Percentiles rank a stretch among this genome's conserved stretches.
Conservation (phyloP, 2,113 vertebrate genomes). For the Mungos mungo region DNA sequence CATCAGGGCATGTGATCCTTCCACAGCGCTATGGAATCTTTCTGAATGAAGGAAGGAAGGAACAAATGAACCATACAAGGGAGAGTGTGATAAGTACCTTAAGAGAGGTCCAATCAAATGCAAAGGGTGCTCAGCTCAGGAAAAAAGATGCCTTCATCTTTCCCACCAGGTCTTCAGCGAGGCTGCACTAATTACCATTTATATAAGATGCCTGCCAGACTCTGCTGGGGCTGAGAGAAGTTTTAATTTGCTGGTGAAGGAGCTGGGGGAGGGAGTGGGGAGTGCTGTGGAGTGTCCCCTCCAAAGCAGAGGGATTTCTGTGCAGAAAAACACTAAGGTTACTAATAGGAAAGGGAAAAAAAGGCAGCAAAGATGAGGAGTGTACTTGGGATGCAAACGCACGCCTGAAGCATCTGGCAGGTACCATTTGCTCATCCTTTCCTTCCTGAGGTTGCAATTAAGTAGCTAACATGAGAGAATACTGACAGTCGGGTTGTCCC, state of each 20-base stretch:
- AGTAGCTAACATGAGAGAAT: neutral
- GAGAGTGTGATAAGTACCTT: neutral
- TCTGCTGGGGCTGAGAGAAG: conserved; percentile 28
- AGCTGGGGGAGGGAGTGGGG: neutral
- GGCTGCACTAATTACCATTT: conserved; percentile 58
- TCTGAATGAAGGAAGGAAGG: neutral
- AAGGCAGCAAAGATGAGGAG: neutral
- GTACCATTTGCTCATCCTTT: neutral
- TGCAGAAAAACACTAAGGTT: neutral
- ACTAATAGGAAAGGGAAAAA: neutral
- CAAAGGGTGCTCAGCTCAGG: neutral
- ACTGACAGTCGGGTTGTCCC: neutral
- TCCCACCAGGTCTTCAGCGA: neutral
- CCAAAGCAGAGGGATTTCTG: conserved; percentile 15
- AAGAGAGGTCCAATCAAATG: neutral
- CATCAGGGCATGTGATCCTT: neutral
- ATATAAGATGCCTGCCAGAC: conserved; percentile 12
- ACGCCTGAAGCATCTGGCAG: neutral
- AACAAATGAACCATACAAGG: neutral
- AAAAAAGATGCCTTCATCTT: neutral
- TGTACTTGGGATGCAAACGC: neutral
- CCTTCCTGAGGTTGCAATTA: neutral
- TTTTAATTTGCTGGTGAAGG: conserved; percentile 50
- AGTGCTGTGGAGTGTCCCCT: conserved; percentile 39
- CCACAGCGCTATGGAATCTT: neutral